A percentile compares a stretch with the other conserved stretches of the same genome.
phyloP scores from a whole-genome alignment of 2,797 vertebrate genomes.

The Eulemur rubriventer region DNA sequence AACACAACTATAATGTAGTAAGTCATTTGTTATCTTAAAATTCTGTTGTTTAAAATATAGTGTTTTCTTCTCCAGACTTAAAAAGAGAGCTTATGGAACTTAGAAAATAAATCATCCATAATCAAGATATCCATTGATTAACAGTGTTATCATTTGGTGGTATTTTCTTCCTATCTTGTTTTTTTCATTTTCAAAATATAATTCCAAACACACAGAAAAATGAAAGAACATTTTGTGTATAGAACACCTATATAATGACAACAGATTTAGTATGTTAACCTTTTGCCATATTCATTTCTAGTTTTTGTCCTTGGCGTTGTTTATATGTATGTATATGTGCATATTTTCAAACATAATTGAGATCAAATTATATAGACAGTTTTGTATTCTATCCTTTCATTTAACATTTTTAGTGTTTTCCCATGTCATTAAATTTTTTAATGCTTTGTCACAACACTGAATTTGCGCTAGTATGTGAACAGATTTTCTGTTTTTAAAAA shows the following conservation, averaged over 20 bases:
- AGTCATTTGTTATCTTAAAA: slow-evolving; percentile 49
- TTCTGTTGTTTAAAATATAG: slow-evolving; percentile 27
- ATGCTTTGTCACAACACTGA: slow-evolving; percentile 42
- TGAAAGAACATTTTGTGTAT: not conserved
- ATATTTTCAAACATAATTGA: slow-evolving; percentile 43
- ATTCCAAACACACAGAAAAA: slow-evolving; percentile 38
- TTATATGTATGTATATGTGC: not conserved
- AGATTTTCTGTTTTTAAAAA: slow-evolving; percentile 43
- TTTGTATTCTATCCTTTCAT: slow-evolving; percentile 13
- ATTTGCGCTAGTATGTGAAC: not conserved
- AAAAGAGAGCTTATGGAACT: slow-evolving; percentile 24
- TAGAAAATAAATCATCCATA: slow-evolving; percentile 38
- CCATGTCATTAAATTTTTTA: not conserved
- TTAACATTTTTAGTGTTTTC: slow-evolving; percentile 31
- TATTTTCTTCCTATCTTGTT: slow-evolving; percentile 40
- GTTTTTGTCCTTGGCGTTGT: slow-evolving; percentile 9
- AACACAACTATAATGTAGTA: not conserved
- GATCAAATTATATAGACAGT: not conserved
- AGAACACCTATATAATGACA: not conserved
- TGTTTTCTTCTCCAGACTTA: not conserved
- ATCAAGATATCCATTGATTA: not conserved
- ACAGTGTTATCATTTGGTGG: not conserved
- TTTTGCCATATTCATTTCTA: slow-evolving; percentile 23
- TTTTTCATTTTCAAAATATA: slow-evolving; percentile 26
- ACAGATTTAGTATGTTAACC: not conserved